Conservation (phyloP, 2,888 invertebrate species). For the Spisula subtruncata region DNA sequence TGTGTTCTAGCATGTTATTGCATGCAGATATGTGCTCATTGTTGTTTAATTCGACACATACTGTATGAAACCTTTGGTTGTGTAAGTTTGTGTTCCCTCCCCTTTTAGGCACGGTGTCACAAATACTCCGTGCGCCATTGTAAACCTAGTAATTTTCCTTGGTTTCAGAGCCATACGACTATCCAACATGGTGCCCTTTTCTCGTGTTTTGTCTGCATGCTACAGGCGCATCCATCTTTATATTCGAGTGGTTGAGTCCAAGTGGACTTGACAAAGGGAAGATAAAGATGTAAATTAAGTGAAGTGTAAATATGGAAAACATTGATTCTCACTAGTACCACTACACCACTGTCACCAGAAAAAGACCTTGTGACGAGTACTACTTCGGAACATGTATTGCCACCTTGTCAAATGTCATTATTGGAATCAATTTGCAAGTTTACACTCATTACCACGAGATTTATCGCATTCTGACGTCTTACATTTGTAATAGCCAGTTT, state of each 20-base stretch:
- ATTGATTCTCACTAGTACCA: not conserved
- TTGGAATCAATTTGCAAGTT: not conserved
- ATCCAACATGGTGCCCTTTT: conserved; percentile 94
- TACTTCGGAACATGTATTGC: too few species aligned
- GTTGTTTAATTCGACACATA: not conserved
- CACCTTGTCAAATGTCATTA: not conserved
- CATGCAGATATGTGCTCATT: not conserved
- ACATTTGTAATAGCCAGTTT: not conserved
- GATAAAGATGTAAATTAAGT: conserved; percentile 76
- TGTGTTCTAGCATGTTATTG: not conserved
- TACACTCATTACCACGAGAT: not conserved
- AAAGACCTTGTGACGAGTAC: not conserved
- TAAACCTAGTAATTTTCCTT: conserved; percentile 45
- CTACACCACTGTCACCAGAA: not conserved
- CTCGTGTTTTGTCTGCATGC: conserved; percentile 87
- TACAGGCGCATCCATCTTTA: conserved; percentile 87
- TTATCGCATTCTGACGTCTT: not conserved
- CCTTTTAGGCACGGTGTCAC: not conserved
- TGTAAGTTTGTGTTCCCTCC: not conserved
- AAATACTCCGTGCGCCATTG: not conserved
- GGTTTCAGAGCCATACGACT: conserved; percentile 97
- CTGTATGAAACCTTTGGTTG: not conserved
- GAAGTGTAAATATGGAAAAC: conserved; percentile 23
- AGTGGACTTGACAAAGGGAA: conserved; percentile 86
- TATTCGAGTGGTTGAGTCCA: conserved; percentile 88